A percentile compares a stretch with the other conserved stretches of the same genome.
phyloP scores from a whole-genome alignment of 35 echinoderm and acorn worm genomes.

The Anneissia japonica region DNA sequence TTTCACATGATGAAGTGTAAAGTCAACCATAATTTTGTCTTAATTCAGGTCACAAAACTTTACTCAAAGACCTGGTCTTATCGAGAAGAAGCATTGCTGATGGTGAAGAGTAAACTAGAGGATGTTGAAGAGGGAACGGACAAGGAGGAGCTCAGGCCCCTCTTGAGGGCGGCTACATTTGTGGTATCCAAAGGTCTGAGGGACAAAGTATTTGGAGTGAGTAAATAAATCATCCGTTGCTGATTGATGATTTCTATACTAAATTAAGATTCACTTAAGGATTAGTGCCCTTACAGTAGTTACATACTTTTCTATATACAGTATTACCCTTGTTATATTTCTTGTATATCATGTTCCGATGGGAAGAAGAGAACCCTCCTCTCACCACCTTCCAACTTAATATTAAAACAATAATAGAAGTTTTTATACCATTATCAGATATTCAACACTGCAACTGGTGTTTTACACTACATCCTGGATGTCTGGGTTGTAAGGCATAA shows the following conservation, averaged over 20 bases:
- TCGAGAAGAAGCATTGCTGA: constrained; percentile 58
- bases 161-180: constrained; percentile 60
- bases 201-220: constrained; percentile 93
- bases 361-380: too few relatives aligned
- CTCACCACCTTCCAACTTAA: too few relatives aligned
- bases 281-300: too few relatives aligned
- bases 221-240: too few relatives aligned
- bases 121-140: constrained; percentile 38
- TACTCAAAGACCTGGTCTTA: constrained; percentile 86
- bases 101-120: constrained; percentile 46
- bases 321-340: too few relatives aligned
- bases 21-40: too few relatives aligned
- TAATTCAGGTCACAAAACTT: constrained; percentile 55
- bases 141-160: constrained; percentile 55
- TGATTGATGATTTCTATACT: too few relatives aligned
- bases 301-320: too few relatives aligned
- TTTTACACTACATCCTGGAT: constrained; percentile 41
- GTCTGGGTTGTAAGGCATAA: constrained; percentile 66
- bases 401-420: too few relatives aligned
- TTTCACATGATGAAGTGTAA: too few relatives aligned
- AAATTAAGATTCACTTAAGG: too few relatives aligned
- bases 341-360: too few relatives aligned
- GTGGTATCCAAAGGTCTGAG: constrained; percentile 59
- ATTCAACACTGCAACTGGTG: constrained; percentile 43
- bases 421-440: constrained; percentile 51